Evolutionary conservation across 2,113 vertebrate species (phyloP), one percentile per base, ranked within the genome.

Genomic region (Anolis carolinensis): DNA sequence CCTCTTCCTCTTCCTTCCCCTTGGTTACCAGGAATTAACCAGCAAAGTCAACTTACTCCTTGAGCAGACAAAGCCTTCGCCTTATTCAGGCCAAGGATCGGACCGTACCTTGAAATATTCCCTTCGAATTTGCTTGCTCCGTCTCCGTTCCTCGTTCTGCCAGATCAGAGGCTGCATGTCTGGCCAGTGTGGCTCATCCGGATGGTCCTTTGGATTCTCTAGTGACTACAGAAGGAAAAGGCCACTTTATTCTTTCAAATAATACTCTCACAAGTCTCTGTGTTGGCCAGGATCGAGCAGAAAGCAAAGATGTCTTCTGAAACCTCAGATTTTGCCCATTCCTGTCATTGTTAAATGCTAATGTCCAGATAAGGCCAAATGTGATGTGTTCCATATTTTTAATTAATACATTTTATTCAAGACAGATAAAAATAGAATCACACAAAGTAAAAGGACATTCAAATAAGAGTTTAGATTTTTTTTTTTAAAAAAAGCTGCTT

Each of bases 101-200:
- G 59, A n/a, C 13, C 74, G 65, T 95, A 99, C 98, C 97, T 99
- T 99, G 48, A 99, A 96, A 94, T 99, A 99, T 16, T 99, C 98
- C 93, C 98, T 99, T 90, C 98, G 97, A 85, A 98, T 97, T 90
- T 99, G 99, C 91, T 99, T 99, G 93, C 97, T 98, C 89, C 97
- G 95, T 88, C 97, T 97, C 25, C 98, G 97, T 65, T 99, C 98
- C 93, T 99, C 98, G 48, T 96, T 98, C 93, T 98, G 98, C 96
- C 98, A 98, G 73, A 98, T 97, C 52, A 98, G 92, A 65, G 97
- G 97, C 3, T 98, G 97, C 79, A 97, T 93, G 82, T 98, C 97
- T 8, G 98, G 97, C 98, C 98, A 99, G 0, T 94, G 97, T n/a
- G 97, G 97, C 63, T 98, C 97, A 86, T 98, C 96, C 16, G 92